Evolutionary conservation across 30 jellyfish, hydroid and myxozoan genomes (phyloP).

Genomic region (Cassiopea xamachana): DNA sequence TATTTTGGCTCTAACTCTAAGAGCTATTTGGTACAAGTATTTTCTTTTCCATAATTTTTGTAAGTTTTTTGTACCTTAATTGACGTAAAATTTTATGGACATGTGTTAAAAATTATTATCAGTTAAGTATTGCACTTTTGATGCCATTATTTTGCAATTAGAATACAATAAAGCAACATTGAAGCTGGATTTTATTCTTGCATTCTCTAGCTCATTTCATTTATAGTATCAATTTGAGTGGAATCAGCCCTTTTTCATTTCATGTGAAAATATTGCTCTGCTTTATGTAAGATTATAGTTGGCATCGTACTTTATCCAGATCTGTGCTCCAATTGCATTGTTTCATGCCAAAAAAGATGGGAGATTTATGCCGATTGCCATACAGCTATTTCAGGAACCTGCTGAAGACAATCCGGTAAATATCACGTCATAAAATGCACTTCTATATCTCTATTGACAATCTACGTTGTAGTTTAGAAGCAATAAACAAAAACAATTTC

Average conservation of each 20-base stretch:
- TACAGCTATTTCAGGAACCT: constrained; percentile 94
- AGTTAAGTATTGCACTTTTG: too few relatives aligned
- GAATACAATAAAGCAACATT: too few relatives aligned
- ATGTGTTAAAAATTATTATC: too few relatives aligned
- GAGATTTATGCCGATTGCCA: constrained; percentile 90
- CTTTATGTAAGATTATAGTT: neutral
- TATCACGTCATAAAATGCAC: neutral
- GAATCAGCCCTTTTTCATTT: neutral
- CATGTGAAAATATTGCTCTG: neutral
- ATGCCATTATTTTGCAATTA: too few relatives aligned
- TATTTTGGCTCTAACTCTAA: neutral
- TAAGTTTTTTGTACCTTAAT: too few relatives aligned
- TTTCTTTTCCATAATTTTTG: too few relatives aligned
- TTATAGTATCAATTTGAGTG: neutral
- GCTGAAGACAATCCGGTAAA: constrained; percentile 91
- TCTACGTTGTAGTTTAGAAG: too few relatives aligned
- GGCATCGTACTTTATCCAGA: constrained; percentile 14
- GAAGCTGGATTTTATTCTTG: too few relatives aligned
- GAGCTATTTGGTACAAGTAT: neutral
- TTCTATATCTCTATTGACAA: too few relatives aligned
- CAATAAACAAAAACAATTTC: too few relatives aligned
- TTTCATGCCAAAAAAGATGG: constrained; percentile 95
- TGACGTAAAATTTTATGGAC: too few relatives aligned
- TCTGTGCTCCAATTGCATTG: constrained; percentile 94
- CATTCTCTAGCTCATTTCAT: too few relatives aligned